phyloP scores from a whole-genome alignment of 2,113 vertebrate species.

The Scytalopus superciliaris region DNA sequence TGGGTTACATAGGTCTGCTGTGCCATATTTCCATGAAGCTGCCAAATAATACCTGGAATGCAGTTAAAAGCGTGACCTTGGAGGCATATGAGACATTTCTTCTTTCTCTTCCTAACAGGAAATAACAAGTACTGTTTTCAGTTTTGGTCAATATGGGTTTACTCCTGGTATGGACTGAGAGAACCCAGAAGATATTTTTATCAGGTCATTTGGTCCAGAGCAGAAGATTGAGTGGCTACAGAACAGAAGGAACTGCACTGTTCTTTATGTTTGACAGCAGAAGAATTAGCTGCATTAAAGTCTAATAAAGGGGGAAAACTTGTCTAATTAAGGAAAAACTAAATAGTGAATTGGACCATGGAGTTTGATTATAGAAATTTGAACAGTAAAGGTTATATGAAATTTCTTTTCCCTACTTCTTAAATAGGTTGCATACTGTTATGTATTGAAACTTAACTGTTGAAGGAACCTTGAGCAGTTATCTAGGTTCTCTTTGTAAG shows the following conservation, averaged over 20 bases:
- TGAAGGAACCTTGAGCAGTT: background rate
- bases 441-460: background rate
- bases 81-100: background rate
- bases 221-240: background rate
- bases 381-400: background rate
- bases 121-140: background rate
- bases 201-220: background rate
- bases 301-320: background rate
- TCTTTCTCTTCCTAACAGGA: background rate
- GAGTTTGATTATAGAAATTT: background rate
- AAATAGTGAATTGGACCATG: background rate
- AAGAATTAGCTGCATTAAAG: background rate
- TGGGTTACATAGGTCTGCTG: background rate
- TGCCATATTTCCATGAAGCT: background rate
- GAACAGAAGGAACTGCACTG: background rate
- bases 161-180: background rate
- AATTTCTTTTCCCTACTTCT: background rate
- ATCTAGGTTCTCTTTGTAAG: background rate
- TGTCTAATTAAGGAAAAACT: background rate
- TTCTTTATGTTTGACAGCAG: background rate
- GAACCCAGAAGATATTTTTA: background rate
- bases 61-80: background rate
- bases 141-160: background rate
- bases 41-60: background rate
- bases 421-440: background rate